phyloP scores from a whole-genome alignment of 2,888 invertebrate species.

The Agrochola lota region DNA sequence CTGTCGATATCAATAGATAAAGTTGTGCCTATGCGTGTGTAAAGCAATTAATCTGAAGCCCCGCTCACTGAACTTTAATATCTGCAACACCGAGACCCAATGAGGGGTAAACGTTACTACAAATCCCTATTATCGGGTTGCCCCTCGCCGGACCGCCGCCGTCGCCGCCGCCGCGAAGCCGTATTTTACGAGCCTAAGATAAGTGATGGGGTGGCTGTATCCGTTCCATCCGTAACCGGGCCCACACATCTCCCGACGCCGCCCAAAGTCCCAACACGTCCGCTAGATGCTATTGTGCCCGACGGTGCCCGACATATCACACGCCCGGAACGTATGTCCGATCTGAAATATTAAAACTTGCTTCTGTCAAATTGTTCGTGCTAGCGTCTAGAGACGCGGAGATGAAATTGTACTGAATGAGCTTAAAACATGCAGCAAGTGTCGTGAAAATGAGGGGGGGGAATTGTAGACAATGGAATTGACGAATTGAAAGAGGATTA shows the following conservation, averaged over 20 bases:
- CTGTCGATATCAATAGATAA: background rate
- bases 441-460: background rate
- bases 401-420: constrained; percentile 39
- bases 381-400: constrained; percentile 26
- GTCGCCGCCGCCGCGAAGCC: constrained; percentile 7
- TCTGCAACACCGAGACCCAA: constrained; percentile 24
- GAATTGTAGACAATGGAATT: constrained; percentile 37
- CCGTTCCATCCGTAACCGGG: constrained; percentile 38
- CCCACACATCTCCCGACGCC: constrained; percentile 30
- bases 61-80: constrained; percentile 40
- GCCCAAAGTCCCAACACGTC: constrained; percentile 19
- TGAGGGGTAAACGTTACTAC: constrained; percentile 49
- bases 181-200: constrained; percentile 49
- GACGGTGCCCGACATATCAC: constrained; percentile 20
- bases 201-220: constrained; percentile 49
- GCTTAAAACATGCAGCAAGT: constrained; percentile 18
- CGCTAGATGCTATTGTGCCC: constrained; percentile 27
- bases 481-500: constrained; percentile 1
- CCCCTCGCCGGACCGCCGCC: constrained; percentile 15
- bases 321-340: constrained; percentile 44
- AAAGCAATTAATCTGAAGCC: constrained; percentile 10
- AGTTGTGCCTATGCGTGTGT: background rate
- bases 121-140: constrained; percentile 48
- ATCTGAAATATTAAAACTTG: constrained; percentile 63
- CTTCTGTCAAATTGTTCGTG: constrained; percentile 46